Percentiles rank a stretch among this genome's conserved stretches.
These are phyloP conservation scores for Sphecodes monilicornis DNA, from an alignment of 2,888 invertebrate species.

Conservation along the genomic window DNA sequence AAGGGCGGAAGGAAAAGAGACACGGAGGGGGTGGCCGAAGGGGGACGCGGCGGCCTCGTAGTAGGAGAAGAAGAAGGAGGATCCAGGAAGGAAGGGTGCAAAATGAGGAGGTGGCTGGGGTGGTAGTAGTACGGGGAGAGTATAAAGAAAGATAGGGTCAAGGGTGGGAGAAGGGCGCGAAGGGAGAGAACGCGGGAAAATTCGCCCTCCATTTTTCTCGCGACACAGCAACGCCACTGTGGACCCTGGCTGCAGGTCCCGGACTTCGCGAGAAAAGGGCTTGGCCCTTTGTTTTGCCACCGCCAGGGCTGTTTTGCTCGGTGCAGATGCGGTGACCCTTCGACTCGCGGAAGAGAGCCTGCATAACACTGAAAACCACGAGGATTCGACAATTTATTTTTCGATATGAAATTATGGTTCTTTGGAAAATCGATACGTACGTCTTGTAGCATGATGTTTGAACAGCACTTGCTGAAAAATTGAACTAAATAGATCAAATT, in stretches of 20 bases:
- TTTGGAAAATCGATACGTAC: background rate
- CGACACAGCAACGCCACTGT: slow-evolving; percentile 59
- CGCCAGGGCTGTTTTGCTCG: slow-evolving; percentile 73
- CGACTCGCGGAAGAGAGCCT: too few relatives aligned
- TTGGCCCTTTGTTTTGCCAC: slow-evolving; percentile 57
- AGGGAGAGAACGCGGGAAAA: slow-evolving; percentile 73
- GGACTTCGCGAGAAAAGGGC: slow-evolving; percentile 52
- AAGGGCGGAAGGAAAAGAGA: slow-evolving; percentile 16
- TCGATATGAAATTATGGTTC: background rate
- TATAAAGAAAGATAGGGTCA: slow-evolving; percentile 15
- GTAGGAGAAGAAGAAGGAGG: slow-evolving; percentile 39
- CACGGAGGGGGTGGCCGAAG: slow-evolving; percentile 23
- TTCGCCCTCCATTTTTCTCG: slow-evolving; percentile 74
- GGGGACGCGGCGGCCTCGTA: background rate
- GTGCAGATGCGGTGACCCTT: slow-evolving; percentile 36
- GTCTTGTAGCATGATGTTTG: too few relatives aligned
- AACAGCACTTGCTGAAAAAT: too few relatives aligned
- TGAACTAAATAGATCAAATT: too few relatives aligned
- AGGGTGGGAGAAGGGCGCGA: slow-evolving; percentile 28
- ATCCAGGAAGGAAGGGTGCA: slow-evolving; percentile 8
- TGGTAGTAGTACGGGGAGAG: background rate
- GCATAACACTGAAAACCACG: background rate
- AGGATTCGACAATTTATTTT: background rate
- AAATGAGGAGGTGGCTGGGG: slow-evolving; percentile 10
- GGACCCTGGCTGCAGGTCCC: slow-evolving; percentile 48